These are phyloP conservation scores for Andrena haemorrhoa DNA, from an alignment of 2,888 invertebrate species.

Conservation along the genomic window DNA sequence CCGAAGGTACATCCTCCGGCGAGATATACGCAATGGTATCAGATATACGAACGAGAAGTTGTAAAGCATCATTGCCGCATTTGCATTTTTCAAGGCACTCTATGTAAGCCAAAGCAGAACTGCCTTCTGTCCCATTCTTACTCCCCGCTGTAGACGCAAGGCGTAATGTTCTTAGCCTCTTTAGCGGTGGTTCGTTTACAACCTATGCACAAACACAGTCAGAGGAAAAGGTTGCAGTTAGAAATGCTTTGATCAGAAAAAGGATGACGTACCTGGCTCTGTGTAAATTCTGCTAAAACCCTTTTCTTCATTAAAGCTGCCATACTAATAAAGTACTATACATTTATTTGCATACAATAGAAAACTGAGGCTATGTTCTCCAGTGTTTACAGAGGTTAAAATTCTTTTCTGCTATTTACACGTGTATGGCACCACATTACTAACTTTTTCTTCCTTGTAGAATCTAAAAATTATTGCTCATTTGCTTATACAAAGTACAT, in stretches of 20 bases:
- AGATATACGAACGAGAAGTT: constrained; percentile 90
- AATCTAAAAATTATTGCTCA: background rate
- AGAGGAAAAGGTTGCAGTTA: background rate
- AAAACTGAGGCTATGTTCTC: background rate
- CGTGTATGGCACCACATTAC: background rate
- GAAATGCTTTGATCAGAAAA: background rate
- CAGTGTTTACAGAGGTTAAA: background rate
- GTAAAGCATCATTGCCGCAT: constrained; percentile 90
- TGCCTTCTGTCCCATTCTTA: constrained; percentile 85
- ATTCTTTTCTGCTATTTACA: constrained; percentile 1
- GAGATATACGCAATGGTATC: constrained; percentile 88
- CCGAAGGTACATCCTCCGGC: constrained; percentile 89
- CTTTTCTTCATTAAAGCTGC: constrained; percentile 83
- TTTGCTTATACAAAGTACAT: background rate
- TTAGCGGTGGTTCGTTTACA: constrained; percentile 79
- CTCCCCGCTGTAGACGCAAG: constrained; percentile 71
- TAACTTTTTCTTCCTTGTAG: background rate
- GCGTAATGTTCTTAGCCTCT: constrained; percentile 79
- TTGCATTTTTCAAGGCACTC: constrained; percentile 91
- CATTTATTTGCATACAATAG: constrained; percentile 4
- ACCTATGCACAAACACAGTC: constrained; percentile 68
- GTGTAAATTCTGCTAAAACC: constrained; percentile 82
- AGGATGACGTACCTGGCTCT: constrained; percentile 79
- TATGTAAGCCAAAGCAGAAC: constrained; percentile 89
- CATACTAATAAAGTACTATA: constrained; percentile 66